Percentiles rank a stretch among this genome's conserved stretches.
phyloP scores from a whole-genome alignment of 1,140 invertebrate species.

The Diorhabda elongata region DNA sequence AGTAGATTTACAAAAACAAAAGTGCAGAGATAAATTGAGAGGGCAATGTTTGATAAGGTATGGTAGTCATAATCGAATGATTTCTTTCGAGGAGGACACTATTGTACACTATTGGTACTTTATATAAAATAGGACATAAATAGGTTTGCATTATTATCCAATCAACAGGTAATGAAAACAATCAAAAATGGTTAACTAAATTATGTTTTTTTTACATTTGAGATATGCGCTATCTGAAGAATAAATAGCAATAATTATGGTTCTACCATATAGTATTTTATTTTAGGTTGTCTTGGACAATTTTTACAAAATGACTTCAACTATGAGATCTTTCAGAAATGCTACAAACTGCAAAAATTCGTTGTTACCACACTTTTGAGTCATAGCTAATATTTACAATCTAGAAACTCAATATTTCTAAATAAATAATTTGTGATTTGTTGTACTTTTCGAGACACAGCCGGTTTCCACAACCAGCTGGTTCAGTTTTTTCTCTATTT shows the following conservation, averaged over 20 bases:
- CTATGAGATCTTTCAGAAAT: constrained; percentile 22
- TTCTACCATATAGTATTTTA: background rate
- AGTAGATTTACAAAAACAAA: too few relatives aligned
- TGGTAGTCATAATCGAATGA: too few relatives aligned
- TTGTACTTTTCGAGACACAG: constrained; percentile 38
- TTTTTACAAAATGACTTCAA: background rate
- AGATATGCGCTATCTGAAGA: background rate
- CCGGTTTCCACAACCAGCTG: constrained; percentile 15
- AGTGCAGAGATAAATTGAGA: too few relatives aligned
- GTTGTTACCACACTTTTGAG: constrained; percentile 25
- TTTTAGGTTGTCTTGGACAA: background rate
- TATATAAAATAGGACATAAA: too few relatives aligned
- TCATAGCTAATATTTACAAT: constrained; percentile 22
- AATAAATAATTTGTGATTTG: constrained; percentile 35
- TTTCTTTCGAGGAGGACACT: too few relatives aligned
- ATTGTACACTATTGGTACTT: too few relatives aligned
- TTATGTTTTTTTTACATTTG: background rate
- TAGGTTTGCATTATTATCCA: too few relatives aligned
- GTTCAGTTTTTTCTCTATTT: constrained; percentile 7
- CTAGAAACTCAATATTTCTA: constrained; percentile 21
- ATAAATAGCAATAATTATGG: constrained; percentile 1
- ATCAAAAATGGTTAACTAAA: too few relatives aligned
- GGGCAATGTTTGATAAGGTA: too few relatives aligned
- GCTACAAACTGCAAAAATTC: constrained; percentile 23
- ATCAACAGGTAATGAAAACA: too few relatives aligned